These are phyloP conservation scores for Polyergus mexicanus DNA, from an alignment of 1,140 invertebrate genomes.

Conservation along the genomic window DNA sequence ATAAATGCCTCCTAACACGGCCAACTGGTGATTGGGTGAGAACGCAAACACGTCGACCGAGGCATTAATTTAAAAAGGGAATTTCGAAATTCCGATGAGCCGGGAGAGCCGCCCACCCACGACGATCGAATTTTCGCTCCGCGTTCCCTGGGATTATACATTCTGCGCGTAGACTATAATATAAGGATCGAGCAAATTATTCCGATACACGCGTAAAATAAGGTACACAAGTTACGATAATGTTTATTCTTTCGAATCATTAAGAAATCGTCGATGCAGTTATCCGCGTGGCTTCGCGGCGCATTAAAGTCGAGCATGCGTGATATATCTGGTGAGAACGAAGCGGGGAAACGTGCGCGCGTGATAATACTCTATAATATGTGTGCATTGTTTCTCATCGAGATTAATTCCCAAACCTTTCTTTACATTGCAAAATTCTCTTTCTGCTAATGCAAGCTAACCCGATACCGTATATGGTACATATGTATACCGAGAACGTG, in stretches of 20 bases:
- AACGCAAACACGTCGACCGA: slow-evolving; percentile 38
- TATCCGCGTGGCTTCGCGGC: slow-evolving; percentile 34
- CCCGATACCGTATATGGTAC: background rate
- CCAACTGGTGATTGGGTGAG: slow-evolving; percentile 54
- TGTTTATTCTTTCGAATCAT: slow-evolving; percentile 56
- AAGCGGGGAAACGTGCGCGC: slow-evolving; percentile 3
- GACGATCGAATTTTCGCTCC: slow-evolving; percentile 49
- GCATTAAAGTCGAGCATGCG: slow-evolving; percentile 40
- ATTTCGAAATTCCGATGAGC: slow-evolving; percentile 38
- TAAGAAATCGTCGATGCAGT: slow-evolving; percentile 21
- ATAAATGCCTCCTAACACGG: slow-evolving; percentile 70
- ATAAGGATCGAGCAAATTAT: slow-evolving; percentile 43
- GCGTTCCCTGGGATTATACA: slow-evolving; percentile 42
- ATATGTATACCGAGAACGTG: background rate
- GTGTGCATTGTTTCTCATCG: slow-evolving; percentile 14
- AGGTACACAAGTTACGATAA: slow-evolving; percentile 46
- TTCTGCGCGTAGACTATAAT: slow-evolving; percentile 43
- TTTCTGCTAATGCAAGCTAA: background rate
- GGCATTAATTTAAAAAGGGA: slow-evolving; percentile 51
- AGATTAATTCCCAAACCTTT: slow-evolving; percentile 24
- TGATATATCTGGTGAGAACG: slow-evolving; percentile 31
- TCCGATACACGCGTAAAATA: slow-evolving; percentile 35
- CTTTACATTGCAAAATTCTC: background rate
- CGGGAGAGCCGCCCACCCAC: slow-evolving; percentile 50
- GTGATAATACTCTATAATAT: background rate